Conservation (phyloP, 1,140 invertebrate genomes). For the Eubasilissa regina region DNA sequence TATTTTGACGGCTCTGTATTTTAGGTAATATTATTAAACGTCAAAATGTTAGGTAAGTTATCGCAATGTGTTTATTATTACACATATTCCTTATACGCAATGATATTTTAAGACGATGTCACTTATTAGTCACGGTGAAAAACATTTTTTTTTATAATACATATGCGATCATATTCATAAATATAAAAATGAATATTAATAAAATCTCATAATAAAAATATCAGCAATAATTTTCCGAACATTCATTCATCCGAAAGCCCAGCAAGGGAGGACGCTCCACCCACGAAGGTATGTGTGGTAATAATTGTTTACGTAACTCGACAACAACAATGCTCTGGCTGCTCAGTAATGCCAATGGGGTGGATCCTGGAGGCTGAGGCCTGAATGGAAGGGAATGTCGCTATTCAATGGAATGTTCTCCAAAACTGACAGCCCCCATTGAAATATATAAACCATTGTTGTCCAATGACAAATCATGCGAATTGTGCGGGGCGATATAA, state of each 20-base stretch:
- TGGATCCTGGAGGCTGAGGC: constrained; percentile 35
- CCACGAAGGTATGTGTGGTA: constrained; percentile 56
- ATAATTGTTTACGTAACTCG: constrained; percentile 61
- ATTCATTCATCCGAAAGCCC: too few species aligned
- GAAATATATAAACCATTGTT: constrained; percentile 51
- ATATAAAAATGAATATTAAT: too few species aligned
- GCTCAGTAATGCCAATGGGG: constrained; percentile 50
- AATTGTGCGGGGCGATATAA: constrained; percentile 39
- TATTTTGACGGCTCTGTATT: constrained; percentile 45
- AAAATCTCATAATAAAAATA: too few species aligned
- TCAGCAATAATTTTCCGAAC: too few species aligned
- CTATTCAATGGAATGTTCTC: constrained; percentile 53
- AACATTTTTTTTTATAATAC: too few species aligned
- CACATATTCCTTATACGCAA: constrained; percentile 25
- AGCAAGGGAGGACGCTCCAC: constrained; percentile 1
- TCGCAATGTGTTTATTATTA: constrained; percentile 41
- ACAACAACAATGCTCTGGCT: constrained; percentile 58
- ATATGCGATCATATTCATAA: too few species aligned
- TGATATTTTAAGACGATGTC: background rate
- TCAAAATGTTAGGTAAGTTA: constrained; percentile 51
- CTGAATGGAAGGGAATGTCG: constrained; percentile 50
- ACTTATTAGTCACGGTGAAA: too few species aligned
- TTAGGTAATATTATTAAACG: constrained; percentile 45
- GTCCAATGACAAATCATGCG: constrained; percentile 46
- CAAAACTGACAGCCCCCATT: constrained; percentile 54